Evolutionary conservation across 2,888 invertebrate species (phyloP).

Genomic region (Drosophila lutescens): DNA sequence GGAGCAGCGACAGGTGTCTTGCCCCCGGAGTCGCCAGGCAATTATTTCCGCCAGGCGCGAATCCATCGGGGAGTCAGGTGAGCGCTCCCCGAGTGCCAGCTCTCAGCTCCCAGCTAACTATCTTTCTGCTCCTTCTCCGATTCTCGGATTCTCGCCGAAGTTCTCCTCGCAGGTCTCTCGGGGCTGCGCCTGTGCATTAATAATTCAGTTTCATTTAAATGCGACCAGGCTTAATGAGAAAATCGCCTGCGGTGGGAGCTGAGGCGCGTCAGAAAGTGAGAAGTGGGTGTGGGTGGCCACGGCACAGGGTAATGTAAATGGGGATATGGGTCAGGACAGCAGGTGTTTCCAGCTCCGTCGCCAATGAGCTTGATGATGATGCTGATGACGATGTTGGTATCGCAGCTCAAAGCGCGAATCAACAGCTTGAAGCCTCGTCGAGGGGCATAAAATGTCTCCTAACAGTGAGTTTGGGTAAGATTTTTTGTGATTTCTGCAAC

Average conservation of each 20-base stretch:
- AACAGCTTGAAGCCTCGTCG: slow-evolving; percentile 36
- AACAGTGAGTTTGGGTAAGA: slow-evolving; percentile 18
- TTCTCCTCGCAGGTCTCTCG: slow-evolving; percentile 33
- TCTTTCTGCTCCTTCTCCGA: slow-evolving; percentile 5
- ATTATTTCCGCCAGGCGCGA: slow-evolving; percentile 64
- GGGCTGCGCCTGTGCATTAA: slow-evolving; percentile 65
- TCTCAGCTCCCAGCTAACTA: slow-evolving; percentile 37
- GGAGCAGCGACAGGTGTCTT: slow-evolving; percentile 50
- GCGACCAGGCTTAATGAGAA: slow-evolving; percentile 75
- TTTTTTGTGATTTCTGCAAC: no score
- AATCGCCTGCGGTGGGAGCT: slow-evolving; percentile 73
- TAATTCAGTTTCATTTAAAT: slow-evolving; percentile 80
- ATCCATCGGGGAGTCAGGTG: slow-evolving; percentile 51
- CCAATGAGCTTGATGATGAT: slow-evolving; percentile 47
- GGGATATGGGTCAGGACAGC: slow-evolving; percentile 34
- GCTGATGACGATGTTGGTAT: slow-evolving; percentile 44
- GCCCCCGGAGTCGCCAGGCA: slow-evolving; percentile 60
- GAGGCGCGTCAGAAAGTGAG: slow-evolving; percentile 27
- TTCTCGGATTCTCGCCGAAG: not conserved
- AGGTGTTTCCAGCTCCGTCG: slow-evolving; percentile 40
- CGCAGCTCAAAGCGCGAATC: slow-evolving; percentile 53
- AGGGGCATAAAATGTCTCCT: slow-evolving; percentile 5
- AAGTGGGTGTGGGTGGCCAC: not conserved
- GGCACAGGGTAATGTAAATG: not conserved
- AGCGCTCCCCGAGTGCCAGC: slow-evolving; percentile 26